Base-by-base conservation (phyloP, 2,113 vertebrate genomes). In the Nothoprocta pentlandii region DNA sequence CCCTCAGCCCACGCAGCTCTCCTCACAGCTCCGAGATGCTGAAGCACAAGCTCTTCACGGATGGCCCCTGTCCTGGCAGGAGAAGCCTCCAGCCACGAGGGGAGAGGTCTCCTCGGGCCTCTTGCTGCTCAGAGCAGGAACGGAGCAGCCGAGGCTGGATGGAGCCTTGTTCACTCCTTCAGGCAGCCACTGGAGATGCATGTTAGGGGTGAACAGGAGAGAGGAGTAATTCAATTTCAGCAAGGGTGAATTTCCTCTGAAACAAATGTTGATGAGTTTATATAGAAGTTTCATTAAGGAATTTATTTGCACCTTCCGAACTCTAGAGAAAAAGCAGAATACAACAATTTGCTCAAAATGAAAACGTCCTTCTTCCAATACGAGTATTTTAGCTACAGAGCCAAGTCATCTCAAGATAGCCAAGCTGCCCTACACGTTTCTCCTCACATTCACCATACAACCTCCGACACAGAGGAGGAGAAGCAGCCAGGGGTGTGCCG, bases 1-100 rank as follows among this genome's bases (percentile, higher is more conserved):
- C 16, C 10, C 59, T 62, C 44, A 2, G 12, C 61, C 69, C 36
- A 14, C 26, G 3, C 0, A 13, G 70, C 34, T 56, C 1, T 1
- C 19, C 36, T 61, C 32, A 10, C 46, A 42, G 15, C 39, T 34
- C 41, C 7, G 8, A 28, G 2, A 10, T 21, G 32, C 10, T 34
- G 7, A 15, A n/a, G 34, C 63, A 16, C 4, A n/a, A 32, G 16
- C 25, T 76, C 53, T 22, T 34, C 12, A 21, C 4, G 32, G 28
- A 46, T 30, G 4, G 30, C 36, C 36, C 36, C 36, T 32, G 30
- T 26, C 36, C 41, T 3, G 8, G 28, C 7, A 30, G 4, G 49
- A 53, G 15, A 16, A 59, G 5, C 16, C 34, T 42, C 53, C 36
- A 14, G 19, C 39, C 78, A 36, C 0, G 0, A 75, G 26, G 25